phyloP scores from a whole-genome alignment of 2,797 vertebrate genomes.

The Valencia hispanica region DNA sequence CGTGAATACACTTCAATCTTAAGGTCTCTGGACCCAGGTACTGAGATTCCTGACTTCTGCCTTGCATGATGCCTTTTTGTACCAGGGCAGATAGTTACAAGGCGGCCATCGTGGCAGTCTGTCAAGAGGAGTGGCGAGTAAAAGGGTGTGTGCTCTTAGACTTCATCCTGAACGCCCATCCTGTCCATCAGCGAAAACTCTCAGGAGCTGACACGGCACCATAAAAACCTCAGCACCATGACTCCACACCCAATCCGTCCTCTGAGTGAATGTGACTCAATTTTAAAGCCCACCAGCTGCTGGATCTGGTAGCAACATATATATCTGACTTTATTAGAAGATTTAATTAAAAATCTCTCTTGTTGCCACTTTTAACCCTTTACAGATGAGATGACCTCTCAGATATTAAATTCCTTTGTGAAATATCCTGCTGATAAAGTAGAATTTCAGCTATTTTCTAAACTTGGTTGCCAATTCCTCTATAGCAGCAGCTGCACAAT shows the following conservation, averaged over 20 bases:
- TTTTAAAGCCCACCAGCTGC: background rate
- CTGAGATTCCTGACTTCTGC: background rate
- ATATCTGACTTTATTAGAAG: background rate
- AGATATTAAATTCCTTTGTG: conserved; percentile 33
- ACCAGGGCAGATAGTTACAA: background rate
- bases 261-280: conserved; percentile 31
- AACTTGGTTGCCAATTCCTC: conserved; percentile 58
- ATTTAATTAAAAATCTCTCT: conserved; percentile 16
- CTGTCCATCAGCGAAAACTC: conserved; percentile 46
- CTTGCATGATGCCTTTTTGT: background rate
- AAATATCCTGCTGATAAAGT: conserved; percentile 56
- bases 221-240: conserved; percentile 61
- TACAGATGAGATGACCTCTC: background rate
- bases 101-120: conserved; percentile 6
- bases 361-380: conserved; percentile 25
- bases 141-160: conserved; percentile 33
- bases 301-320: conserved; percentile 4
- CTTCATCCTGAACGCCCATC: conserved; percentile 53
- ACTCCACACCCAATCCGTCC: conserved; percentile 52
- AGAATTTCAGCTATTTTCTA: conserved; percentile 64
- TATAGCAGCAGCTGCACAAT: conserved; percentile 63
- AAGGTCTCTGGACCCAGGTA: too few relatives aligned
- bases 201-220: conserved; percentile 39
- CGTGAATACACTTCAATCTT: background rate
- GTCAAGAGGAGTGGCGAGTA: conserved; percentile 30